A percentile compares a stretch with the other conserved stretches of the same genome.
Conservation (phyloP, 2,113 vertebrate species). For the Eleginops maclovinus region DNA sequence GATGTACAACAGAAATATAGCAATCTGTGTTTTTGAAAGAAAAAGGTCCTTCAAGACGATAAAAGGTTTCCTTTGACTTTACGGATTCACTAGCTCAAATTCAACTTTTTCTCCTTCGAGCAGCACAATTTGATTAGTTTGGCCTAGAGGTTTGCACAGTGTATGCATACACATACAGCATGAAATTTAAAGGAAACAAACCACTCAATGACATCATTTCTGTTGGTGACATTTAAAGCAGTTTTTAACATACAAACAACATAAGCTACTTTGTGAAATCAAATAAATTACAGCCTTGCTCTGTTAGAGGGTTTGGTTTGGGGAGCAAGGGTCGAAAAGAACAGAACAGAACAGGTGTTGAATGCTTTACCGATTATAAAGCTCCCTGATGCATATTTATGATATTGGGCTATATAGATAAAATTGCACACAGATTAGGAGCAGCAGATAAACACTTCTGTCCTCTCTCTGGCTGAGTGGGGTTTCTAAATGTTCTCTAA, state of each 20-base stretch:
- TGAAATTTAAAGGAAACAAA: not conserved
- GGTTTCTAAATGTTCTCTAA: not conserved
- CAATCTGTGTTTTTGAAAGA: constrained; percentile 66
- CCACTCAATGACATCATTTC: not conserved
- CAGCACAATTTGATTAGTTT: not conserved
- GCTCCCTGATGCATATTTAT: too few species aligned
- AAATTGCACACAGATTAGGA: not conserved
- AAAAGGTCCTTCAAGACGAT: constrained; percentile 51
- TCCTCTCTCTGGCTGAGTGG: constrained; percentile 1
- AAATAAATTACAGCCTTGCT: not conserved
- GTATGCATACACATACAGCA: not conserved
- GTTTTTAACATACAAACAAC: not conserved
- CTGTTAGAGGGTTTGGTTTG: too few species aligned
- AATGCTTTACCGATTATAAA: too few species aligned
- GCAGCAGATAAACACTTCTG: not conserved
- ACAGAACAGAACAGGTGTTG: too few species aligned
- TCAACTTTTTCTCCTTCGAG: constrained; percentile 50
- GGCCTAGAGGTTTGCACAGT: not conserved
- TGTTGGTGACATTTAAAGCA: not conserved
- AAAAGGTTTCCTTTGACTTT: constrained; percentile 66
- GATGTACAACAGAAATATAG: constrained; percentile 72
- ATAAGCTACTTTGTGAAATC: not conserved
- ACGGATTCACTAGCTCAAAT: constrained; percentile 72
- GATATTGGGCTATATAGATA: too few species aligned
- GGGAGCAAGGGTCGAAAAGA: too few species aligned